Evolutionary conservation across 2,888 invertebrate species (phyloP).

Genomic region (Anarsia innoxiella): DNA sequence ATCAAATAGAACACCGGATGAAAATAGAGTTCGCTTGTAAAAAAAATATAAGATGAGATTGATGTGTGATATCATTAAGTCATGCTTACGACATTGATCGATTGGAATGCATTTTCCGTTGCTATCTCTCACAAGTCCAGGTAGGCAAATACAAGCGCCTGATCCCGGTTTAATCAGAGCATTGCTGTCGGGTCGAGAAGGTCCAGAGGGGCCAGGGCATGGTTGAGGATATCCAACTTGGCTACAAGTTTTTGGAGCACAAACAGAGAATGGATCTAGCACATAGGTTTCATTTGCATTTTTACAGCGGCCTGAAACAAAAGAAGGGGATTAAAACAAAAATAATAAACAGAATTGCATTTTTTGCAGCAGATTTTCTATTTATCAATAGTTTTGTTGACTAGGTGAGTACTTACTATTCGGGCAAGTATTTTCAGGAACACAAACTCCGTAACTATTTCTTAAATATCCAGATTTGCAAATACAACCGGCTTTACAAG

Average conservation of each 20-base stretch:
- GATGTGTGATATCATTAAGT: too few relatives aligned
- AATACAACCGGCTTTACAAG: conserved; percentile 20
- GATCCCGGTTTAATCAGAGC: too few relatives aligned
- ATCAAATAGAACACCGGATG: too few relatives aligned
- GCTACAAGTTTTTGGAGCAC: neutral
- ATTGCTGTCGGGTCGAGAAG: too few relatives aligned
- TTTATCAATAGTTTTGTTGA: too few relatives aligned
- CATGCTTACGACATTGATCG: conserved; percentile 26
- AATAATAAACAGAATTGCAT: too few relatives aligned
- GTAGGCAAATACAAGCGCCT: conserved; percentile 24
- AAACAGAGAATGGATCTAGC: neutral
- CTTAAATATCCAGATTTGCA: conserved; percentile 21
- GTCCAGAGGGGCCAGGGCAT: too few relatives aligned
- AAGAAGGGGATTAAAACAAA: too few relatives aligned
- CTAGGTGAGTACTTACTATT: conserved; percentile 1
- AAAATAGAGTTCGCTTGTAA: too few relatives aligned
- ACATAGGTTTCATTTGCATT: conserved; percentile 1
- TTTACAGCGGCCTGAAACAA: neutral
- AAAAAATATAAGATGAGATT: conserved; percentile 1
- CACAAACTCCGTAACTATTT: conserved; percentile 1
- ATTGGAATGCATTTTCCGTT: conserved; percentile 26
- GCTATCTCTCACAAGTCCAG: conserved; percentile 24
- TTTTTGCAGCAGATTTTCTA: too few relatives aligned
- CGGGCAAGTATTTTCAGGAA: conserved; percentile 4
- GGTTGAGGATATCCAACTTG: neutral